These are phyloP conservation scores for Hemichromis elongatus DNA, from an alignment of 2,113 vertebrate genomes.

Conservation along the genomic window DNA sequence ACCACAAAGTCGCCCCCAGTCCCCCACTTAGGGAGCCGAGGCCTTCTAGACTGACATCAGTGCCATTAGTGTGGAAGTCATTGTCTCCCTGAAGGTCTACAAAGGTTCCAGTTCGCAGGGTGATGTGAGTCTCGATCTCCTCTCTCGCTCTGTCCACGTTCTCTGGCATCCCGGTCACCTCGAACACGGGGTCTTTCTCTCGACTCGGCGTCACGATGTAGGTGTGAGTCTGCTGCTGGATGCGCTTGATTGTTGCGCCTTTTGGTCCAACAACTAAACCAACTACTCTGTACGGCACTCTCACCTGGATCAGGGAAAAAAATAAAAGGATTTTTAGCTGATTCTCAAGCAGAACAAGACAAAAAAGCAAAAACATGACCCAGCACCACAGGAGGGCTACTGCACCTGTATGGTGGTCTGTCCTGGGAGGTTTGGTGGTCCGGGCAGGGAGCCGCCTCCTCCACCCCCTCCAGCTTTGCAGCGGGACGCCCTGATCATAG, in stretches of 20 bases:
- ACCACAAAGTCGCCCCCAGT: conserved; percentile 81
- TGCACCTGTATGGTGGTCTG: conserved; percentile 97
- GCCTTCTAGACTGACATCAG: conserved; percentile 90
- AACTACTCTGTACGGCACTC: conserved; percentile 94
- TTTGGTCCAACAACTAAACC: conserved; percentile 95
- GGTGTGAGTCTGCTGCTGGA: conserved; percentile 96
- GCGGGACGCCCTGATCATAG: conserved; percentile 90
- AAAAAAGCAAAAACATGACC: background rate
- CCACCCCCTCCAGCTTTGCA: conserved; percentile 75
- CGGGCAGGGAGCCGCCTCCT: conserved; percentile 72
- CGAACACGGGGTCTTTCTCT: conserved; percentile 95
- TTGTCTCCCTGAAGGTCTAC: conserved; percentile 88
- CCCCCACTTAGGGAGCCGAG: conserved; percentile 72
- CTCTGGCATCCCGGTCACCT: conserved; percentile 96
- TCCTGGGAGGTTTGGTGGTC: conserved; percentile 88
- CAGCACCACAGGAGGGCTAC: background rate
- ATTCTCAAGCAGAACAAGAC: background rate
- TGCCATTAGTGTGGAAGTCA: conserved; percentile 97
- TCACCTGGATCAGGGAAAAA: conserved; percentile 73
- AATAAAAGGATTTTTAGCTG: background rate
- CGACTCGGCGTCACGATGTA: conserved; percentile 95
- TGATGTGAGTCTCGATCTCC: conserved; percentile 98
- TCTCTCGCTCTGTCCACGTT: conserved; percentile 93
- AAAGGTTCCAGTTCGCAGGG: conserved; percentile 90
- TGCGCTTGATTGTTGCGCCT: conserved; percentile 96